phyloP scores from a whole-genome alignment of 2,113 vertebrate genomes.

The Mesitornis unicolor region DNA sequence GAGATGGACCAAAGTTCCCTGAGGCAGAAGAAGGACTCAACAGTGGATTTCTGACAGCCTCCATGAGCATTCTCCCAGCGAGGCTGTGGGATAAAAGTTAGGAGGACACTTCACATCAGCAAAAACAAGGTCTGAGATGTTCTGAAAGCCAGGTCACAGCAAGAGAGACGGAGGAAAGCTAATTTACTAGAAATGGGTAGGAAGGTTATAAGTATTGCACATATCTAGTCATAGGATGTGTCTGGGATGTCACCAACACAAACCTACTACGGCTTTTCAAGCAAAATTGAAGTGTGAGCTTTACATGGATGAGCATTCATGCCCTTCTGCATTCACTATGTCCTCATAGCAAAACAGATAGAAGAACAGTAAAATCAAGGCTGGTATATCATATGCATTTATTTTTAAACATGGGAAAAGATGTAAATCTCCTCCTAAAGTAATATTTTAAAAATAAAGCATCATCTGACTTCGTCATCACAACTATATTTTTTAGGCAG shows the following conservation, averaged over 20 bases:
- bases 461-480: not conserved
- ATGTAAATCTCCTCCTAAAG: not conserved
- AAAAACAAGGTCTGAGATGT: not conserved
- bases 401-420: not conserved
- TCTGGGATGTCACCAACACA: not conserved
- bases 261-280: not conserved
- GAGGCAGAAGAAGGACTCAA: not conserved
- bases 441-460: not conserved
- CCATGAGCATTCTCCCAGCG: not conserved
- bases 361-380: not conserved
- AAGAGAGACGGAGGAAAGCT: not conserved
- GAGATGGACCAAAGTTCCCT: not conserved
- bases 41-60: not conserved
- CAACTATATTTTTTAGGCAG: not conserved
- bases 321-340: not conserved
- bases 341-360: not conserved
- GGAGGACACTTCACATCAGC: not conserved
- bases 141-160: not conserved
- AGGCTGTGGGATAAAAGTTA: not conserved
- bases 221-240: not conserved
- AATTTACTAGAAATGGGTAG: not conserved
- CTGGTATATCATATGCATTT: not conserved
- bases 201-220: not conserved
- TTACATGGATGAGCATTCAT: rapidly evolving
- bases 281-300: not conserved